Percentiles rank a stretch among this genome's conserved stretches.
phyloP scores from a whole-genome alignment of 1,140 invertebrate species.

The Bombus superbus region DNA sequence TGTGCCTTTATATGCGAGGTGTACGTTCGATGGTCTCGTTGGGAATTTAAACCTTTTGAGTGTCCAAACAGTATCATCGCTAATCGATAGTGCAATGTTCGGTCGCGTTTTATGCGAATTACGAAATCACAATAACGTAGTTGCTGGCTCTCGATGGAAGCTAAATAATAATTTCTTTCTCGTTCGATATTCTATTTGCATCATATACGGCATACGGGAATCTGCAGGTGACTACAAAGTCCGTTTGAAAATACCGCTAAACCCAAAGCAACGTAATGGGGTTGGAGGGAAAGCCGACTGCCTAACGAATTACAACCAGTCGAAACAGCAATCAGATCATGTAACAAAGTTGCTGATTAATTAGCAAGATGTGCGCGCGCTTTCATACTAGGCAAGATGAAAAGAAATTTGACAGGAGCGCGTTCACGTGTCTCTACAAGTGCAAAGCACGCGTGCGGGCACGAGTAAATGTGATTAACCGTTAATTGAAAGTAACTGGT shows the following conservation, averaged over 20 bases:
- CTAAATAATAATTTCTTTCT: neutral
- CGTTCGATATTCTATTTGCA: neutral
- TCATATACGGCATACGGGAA: too few relatives aligned
- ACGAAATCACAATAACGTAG: neutral
- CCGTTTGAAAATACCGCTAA: neutral
- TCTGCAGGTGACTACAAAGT: too few relatives aligned
- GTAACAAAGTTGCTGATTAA: conserved; percentile 9
- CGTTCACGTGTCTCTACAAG: conserved; percentile 18
- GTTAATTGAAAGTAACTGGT: conserved; percentile 47
- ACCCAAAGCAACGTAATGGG: neutral
- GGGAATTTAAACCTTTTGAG: neutral
- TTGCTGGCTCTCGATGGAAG: neutral
- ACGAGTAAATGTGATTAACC: conserved; percentile 1
- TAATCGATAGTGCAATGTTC: neutral
- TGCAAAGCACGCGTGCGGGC: conserved; percentile 2
- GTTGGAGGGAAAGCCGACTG: neutral
- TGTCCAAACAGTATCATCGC: too few relatives aligned
- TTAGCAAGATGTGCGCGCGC: neutral
- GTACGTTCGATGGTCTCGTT: neutral
- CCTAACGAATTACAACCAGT: neutral
- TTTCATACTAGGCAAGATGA: neutral
- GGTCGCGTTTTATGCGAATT: neutral
- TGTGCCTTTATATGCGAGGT: neutral
- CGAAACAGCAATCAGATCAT: neutral
- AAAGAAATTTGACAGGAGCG: neutral